phyloP scores from a whole-genome alignment of 1,140 invertebrate species.

The Colletes gigas region DNA sequence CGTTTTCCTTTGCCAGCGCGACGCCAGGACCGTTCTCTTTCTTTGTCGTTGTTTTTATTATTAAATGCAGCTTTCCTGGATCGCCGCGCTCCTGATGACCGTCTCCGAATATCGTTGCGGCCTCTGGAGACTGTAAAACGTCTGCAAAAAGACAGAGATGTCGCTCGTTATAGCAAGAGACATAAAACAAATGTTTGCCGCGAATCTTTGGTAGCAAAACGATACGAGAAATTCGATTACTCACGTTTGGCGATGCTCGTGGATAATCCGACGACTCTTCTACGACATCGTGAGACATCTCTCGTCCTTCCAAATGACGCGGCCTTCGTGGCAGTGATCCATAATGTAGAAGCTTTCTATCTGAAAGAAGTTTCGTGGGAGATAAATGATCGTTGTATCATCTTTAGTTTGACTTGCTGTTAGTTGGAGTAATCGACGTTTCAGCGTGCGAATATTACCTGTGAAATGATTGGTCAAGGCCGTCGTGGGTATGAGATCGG shows the following conservation, averaged over 20 bases:
- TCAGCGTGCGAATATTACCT: slow-evolving; percentile 51
- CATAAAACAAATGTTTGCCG: not conserved
- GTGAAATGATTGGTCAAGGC: slow-evolving; percentile 76
- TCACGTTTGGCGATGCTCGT: slow-evolving; percentile 72
- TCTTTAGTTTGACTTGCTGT: not conserved
- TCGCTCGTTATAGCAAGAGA: too few relatives aligned
- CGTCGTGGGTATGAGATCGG: slow-evolving; percentile 79
- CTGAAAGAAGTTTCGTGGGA: slow-evolving; percentile 68
- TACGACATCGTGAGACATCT: slow-evolving; percentile 69
- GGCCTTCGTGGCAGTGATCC: slow-evolving; percentile 73
- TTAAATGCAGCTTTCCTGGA: slow-evolving; percentile 76
- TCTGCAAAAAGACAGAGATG: slow-evolving; percentile 61
- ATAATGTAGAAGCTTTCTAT: slow-evolving; percentile 73
- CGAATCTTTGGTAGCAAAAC: not conserved
- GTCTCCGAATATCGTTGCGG: slow-evolving; percentile 71
- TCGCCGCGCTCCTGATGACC: slow-evolving; percentile 68
- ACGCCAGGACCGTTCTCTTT: not conserved
- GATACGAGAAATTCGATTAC: slow-evolving; percentile 48
- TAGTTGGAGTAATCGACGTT: not conserved
- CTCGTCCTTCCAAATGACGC: slow-evolving; percentile 70
- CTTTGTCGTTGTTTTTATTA: not conserved
- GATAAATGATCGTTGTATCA: slow-evolving; percentile 58
- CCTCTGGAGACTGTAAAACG: slow-evolving; percentile 74
- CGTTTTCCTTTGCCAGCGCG: not conserved
- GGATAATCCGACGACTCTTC: slow-evolving; percentile 74